Conservation (phyloP, 2,888 invertebrate species). For the Xylophagus ater region DNA sequence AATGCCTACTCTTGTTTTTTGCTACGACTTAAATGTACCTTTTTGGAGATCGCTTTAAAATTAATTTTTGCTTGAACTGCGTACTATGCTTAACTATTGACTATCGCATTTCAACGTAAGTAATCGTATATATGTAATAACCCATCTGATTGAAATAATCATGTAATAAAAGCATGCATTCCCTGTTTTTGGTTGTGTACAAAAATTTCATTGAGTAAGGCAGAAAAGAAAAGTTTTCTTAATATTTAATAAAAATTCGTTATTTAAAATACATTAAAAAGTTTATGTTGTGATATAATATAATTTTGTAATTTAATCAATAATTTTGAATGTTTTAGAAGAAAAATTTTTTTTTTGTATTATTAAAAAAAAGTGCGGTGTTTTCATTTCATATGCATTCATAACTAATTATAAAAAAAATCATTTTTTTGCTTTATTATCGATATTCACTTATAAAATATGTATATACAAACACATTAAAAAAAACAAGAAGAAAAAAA, state of each 20-base stretch:
- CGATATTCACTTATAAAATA: conserved; percentile 9
- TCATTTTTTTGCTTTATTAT: too few relatives aligned
- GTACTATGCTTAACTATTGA: too few relatives aligned
- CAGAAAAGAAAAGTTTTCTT: not conserved
- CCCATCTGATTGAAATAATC: not conserved
- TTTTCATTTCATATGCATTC: conserved; percentile 8
- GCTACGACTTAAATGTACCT: too few relatives aligned
- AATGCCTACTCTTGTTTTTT: too few relatives aligned
- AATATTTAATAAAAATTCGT: conserved; percentile 3
- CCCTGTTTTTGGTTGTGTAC: conserved; percentile 21
- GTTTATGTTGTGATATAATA: conserved; percentile 1
- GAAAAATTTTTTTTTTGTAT: too few relatives aligned
- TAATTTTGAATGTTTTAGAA: not conserved
- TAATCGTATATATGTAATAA: conserved; percentile 1
- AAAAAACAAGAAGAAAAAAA: too few relatives aligned
- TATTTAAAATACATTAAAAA: not conserved
- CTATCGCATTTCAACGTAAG: too few relatives aligned
- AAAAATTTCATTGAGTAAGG: conserved; percentile 8
- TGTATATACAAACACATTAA: conserved; percentile 9
- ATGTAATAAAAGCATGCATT: conserved; percentile 10
- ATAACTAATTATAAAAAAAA: too few relatives aligned
- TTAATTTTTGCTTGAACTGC: too few relatives aligned
- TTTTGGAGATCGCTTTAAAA: too few relatives aligned
- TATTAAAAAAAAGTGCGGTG: too few relatives aligned
- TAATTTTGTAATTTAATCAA: not conserved